Evolutionary conservation across 2,888 invertebrate genomes (phyloP).

Genomic region (Megamerina dolium): DNA sequence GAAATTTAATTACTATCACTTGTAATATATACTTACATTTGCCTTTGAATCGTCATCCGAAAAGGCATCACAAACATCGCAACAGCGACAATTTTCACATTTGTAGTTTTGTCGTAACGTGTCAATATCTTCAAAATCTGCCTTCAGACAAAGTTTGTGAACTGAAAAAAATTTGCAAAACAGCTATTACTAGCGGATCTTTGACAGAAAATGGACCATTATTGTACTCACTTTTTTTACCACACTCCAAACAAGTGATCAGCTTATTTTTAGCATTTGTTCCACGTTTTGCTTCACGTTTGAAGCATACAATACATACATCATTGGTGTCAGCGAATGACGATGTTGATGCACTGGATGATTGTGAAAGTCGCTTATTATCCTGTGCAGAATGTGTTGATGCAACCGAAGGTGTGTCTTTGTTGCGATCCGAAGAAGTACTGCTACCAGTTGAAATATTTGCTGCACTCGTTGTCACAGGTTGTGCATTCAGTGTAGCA

Average conservation of each 20-base stretch:
- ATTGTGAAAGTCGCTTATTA: conserved; percentile 7
- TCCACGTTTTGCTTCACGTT: conserved; percentile 35
- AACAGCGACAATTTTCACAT: conserved; percentile 85
- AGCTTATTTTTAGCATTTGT: conserved; percentile 35
- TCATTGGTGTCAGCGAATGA: background rate
- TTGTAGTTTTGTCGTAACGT: conserved; percentile 60
- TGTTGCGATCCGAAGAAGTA: conserved; percentile 4
- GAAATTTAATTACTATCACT: too few relatives aligned
- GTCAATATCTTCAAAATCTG: conserved; percentile 31
- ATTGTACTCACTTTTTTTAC: conserved; percentile 29
- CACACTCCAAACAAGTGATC: conserved; percentile 36
- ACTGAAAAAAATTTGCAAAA: conserved; percentile 34
- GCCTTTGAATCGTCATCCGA: conserved; percentile 62
- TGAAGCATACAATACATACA: conserved; percentile 31
- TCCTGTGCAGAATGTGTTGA: background rate
- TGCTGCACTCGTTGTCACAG: too few relatives aligned
- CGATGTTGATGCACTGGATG: conserved; percentile 6
- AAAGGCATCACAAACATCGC: conserved; percentile 50
- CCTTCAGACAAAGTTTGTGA: conserved; percentile 34
- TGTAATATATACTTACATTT: too few relatives aligned
- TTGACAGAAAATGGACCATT: too few relatives aligned
- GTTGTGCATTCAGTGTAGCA: background rate
- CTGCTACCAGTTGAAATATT: background rate
- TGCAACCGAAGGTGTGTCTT: background rate
- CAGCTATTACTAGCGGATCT: too few relatives aligned